These are phyloP conservation scores for Hemiprocne comata DNA, from an alignment of 2,113 vertebrate genomes.

Conservation along the genomic window DNA sequence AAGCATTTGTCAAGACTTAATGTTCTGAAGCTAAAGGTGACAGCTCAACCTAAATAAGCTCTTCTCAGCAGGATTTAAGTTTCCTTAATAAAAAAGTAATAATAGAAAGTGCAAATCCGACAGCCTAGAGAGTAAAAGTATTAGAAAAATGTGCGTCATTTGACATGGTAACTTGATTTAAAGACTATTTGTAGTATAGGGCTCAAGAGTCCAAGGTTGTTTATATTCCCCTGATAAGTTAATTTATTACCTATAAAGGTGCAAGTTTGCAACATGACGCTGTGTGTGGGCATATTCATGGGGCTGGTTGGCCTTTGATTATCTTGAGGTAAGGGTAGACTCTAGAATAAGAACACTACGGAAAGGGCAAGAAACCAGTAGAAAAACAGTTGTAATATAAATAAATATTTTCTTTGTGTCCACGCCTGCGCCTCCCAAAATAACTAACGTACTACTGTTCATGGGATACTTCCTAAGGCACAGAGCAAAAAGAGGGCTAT, in stretches of 20 bases:
- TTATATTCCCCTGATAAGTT: background rate
- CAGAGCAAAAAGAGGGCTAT: background rate
- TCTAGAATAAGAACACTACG: background rate
- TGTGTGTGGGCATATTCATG: background rate
- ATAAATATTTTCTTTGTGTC: background rate
- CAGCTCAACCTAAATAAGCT: constrained; percentile 60
- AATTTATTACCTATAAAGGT: background rate
- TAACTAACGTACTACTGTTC: background rate
- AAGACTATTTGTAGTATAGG: background rate
- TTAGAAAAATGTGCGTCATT: background rate
- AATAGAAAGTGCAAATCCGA: background rate
- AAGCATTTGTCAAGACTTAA: constrained; percentile 64
- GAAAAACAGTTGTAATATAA: background rate
- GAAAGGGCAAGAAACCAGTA: background rate
- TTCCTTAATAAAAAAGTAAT: constrained; percentile 55
- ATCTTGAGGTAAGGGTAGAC: background rate
- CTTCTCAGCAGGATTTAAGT: constrained; percentile 36
- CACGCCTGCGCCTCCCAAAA: background rate
- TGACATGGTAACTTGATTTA: constrained; percentile 11
- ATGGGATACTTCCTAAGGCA: background rate
- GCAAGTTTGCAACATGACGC: background rate
- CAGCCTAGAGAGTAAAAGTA: background rate
- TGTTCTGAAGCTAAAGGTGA: constrained; percentile 59
- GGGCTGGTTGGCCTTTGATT: background rate
- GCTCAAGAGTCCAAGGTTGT: background rate